Base-by-base conservation (phyloP, 2,797 vertebrate species). In the Acanthiza pusilla region DNA sequence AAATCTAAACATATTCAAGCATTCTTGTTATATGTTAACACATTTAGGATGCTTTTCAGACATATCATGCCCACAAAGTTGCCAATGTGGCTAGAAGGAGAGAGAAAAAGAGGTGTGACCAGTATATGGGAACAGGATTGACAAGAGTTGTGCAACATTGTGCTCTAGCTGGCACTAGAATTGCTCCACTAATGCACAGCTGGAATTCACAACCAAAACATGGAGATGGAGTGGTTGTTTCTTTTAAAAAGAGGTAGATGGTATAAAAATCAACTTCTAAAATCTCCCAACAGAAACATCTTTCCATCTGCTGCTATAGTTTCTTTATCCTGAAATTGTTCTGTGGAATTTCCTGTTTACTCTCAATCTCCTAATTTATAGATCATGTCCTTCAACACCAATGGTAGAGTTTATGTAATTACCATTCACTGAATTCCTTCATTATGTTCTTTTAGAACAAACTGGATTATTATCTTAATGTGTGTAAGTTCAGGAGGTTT, bases 271-370 rank as follows among this genome's bases (percentile, higher is more conserved):
- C 68, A 96, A 75, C 74, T 72, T 85, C 74, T 85, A 85, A 95
- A 96, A 89, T 85, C 75, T 95, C 82, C 77, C 71, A 94, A 62
- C 71, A 94, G 95, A 95, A 95, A 94, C 94, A 93, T 96, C 96
- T 97, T 96, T 94, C 96, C 94, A 96, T 96, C 95, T 96, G 94
- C 85, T 96, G 89, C 96, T 96, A 95, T 85, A 96, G 91, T 94
- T 94, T 93, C 95, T 95, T 93, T 92, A 93, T 96, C 95, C 96
- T 96, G 94, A 97, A 96, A 97, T 95, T 95, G 94, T 97, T 96
- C 94, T 96, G 86, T 94, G 96, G 97, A 97, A 97, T 97, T 97
- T 97, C 96, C 97, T 97, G 96, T 97, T 97, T 97, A 96, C 92
- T 94, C 95, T 94, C 63, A 91, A 90, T 75, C 93, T 94, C 93